Percentiles rank a stretch among this genome's conserved stretches.
phyloP scores from a whole-genome alignment of 2,888 invertebrate genomes.

The Pammene fasciana region DNA sequence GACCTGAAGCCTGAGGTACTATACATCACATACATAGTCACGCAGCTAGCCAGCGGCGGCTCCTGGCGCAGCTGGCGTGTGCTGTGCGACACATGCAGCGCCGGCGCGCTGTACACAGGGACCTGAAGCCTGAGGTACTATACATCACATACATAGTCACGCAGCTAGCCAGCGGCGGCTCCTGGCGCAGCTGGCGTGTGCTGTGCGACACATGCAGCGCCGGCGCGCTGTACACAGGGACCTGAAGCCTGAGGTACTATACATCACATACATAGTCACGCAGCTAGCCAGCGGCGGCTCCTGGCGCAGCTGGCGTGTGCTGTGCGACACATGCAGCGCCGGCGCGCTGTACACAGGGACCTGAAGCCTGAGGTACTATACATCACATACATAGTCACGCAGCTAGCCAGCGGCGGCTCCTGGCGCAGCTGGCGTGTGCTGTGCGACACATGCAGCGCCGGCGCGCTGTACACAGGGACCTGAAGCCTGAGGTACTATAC shows the following conservation, averaged over 20 bases:
- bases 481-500: neutral
- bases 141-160: too few species aligned
- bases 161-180: too few species aligned
- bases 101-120: constrained; percentile 93
- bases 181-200: neutral
- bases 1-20: constrained; percentile 97
- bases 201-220: constrained; percentile 6
- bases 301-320: neutral
- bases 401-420: constrained; percentile 41
- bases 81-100: constrained; percentile 94
- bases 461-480: neutral
- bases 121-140: constrained; percentile 95
- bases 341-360: neutral
- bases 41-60: constrained; percentile 91
- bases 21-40: constrained; percentile 91
- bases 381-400: too few species aligned
- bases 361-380: neutral
- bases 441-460: constrained; percentile 7
- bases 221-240: neutral
- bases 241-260: neutral
- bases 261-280: too few species aligned
- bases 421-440: neutral
- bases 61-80: constrained; percentile 91
- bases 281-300: constrained; percentile 42
- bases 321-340: constrained; percentile 6